Base-by-base conservation (phyloP, 2,113 vertebrate species). In the Brachyhypopomus gauderio region DNA sequence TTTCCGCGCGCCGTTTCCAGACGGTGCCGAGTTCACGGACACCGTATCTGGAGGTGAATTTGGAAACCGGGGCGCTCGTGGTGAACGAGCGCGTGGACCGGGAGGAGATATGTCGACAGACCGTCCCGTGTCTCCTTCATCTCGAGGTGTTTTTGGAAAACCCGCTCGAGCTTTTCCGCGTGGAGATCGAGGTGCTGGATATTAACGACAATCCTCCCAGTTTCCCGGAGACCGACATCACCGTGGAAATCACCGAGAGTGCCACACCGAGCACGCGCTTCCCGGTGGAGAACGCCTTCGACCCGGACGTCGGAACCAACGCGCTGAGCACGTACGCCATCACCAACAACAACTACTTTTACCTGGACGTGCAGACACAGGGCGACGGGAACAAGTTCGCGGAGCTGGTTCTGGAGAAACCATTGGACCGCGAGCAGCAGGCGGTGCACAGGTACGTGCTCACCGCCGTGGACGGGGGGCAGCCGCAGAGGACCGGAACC, bases 61-160 rank as follows among this genome's bases (percentile, higher is more conserved):
- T 97, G 86, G 97, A 98, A 84, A 98, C 94, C 62, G 97, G 97
- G 20, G 94, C 96, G 78, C 92, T 99, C 83, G 96, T 95, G 62
- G 96, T 98, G 41, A 96, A 93, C 22, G 96, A 97, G 82, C 95
- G 96, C 84, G 97, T 98, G 56, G 97, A 99, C 90, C 90, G 97
- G 38, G 97, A 98, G 92, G 95, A 94, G 77, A 96, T 98, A 89
- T 99, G 97, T 85, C 96, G 95, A 86, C 96, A 97, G 93, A 98
- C 92, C 82, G 93, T 95, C 4, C 95, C 92, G 83, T 99, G 98
- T 86, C 95, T 96, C 76, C 94, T 99, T 84, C 96, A 97, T 89
- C 94, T 99, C 83, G 98, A 99, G 90, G 96, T 98, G 89, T 98
- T 99, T 88, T 88, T 99, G 91, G 97, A 99, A 89, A 97, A 97